Conservation (phyloP, 2,888 invertebrate genomes). For the Drosophila kuntzei region DNA sequence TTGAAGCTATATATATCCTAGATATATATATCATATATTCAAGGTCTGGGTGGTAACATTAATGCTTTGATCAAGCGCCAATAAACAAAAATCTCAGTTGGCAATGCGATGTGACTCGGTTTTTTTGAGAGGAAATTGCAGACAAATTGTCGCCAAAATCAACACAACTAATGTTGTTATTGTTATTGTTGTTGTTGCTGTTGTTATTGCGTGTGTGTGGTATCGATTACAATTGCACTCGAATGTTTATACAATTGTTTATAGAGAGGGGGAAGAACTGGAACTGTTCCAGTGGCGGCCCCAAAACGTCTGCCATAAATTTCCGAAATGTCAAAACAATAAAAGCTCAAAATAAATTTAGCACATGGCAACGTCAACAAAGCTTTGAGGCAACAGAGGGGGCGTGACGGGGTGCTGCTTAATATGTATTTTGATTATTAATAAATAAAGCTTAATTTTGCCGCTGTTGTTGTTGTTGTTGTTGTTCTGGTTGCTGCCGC, state of each 20-base stretch:
- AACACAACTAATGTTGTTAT: conserved; percentile 15
- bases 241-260: conserved; percentile 28
- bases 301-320: conserved; percentile 66
- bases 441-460: conserved; percentile 69
- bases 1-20: not conserved
- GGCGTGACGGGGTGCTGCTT: conserved; percentile 36
- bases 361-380: conserved; percentile 48
- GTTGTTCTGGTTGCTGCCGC: conserved; percentile 58
- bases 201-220: conserved; percentile 32
- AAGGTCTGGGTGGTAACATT: not conserved
- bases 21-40: not conserved
- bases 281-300: conserved; percentile 37
- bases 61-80: conserved; percentile 33
- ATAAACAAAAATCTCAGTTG: conserved; percentile 43
- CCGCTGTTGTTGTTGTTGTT: conserved; percentile 32
- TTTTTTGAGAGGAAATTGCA: conserved; percentile 40
- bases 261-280: conserved; percentile 7
- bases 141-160: conserved; percentile 67
- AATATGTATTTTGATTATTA: conserved; percentile 74
- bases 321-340: conserved; percentile 65
- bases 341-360: conserved; percentile 52
- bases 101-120: not conserved
- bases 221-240: conserved; percentile 57
- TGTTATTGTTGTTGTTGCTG: conserved; percentile 4
- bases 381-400: conserved; percentile 2